Evolutionary conservation across 2,797 vertebrate species (phyloP).

Genomic region (Hypotaenidia okinawae): DNA sequence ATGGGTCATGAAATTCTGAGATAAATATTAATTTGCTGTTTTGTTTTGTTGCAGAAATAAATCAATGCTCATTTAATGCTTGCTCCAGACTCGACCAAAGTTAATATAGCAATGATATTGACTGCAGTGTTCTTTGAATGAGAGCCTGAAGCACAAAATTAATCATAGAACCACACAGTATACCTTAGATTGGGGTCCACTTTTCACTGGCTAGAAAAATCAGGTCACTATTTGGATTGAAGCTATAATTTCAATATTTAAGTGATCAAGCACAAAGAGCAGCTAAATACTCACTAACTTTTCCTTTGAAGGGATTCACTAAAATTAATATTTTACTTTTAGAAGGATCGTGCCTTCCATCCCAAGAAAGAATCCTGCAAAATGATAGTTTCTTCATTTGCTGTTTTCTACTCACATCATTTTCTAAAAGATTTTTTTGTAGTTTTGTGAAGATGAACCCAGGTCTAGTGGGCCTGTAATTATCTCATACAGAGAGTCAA

Average conservation of each 20-base stretch:
- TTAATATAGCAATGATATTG: background rate
- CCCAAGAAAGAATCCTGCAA: background rate
- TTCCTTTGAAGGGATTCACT: background rate
- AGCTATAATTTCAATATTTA: background rate
- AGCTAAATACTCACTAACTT: background rate
- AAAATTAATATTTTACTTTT: background rate
- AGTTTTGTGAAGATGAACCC: background rate
- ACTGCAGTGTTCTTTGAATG: background rate
- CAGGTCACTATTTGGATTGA: background rate
- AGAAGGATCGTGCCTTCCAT: background rate
- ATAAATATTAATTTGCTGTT: background rate
- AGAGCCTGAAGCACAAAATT: background rate
- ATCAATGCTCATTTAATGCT: background rate
- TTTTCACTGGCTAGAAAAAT: background rate
- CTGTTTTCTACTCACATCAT: background rate
- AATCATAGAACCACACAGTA: background rate
- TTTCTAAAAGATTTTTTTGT: background rate
- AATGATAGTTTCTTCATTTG: accelerated
- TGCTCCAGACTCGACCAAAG: background rate
- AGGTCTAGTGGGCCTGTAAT: background rate
- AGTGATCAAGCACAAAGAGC: accelerated
- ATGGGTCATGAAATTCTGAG: background rate
- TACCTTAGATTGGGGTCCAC: background rate
- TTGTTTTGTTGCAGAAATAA: background rate
- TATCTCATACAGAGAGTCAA: background rate